These are phyloP conservation scores for Strigamia transsilvanica DNA, from an alignment of 2,888 invertebrate species.

Conservation along the genomic window DNA sequence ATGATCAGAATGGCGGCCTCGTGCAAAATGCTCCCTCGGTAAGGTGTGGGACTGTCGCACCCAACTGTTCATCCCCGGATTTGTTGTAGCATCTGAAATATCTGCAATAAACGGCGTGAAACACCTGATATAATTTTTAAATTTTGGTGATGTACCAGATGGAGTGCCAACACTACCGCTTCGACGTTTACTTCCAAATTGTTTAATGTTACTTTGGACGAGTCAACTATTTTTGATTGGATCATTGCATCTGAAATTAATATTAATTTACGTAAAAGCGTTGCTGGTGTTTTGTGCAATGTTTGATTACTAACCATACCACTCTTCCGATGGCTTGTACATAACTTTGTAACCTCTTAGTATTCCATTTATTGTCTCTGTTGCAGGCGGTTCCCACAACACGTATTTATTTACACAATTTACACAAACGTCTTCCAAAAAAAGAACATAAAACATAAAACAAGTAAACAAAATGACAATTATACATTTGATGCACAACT, in stretches of 20 bases:
- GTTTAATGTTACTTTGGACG: neutral
- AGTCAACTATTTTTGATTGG: neutral
- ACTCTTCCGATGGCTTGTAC: neutral
- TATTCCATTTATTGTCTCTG: neutral
- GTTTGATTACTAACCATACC: conserved; percentile 4
- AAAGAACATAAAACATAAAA: too few species aligned
- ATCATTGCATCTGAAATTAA: conserved; percentile 8
- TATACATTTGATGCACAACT: too few species aligned
- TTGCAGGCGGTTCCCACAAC: neutral
- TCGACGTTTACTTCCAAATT: neutral
- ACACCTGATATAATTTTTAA: too few species aligned
- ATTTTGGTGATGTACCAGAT: too few species aligned
- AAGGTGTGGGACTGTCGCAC: neutral
- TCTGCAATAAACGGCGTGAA: too few species aligned
- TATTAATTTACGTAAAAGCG: too few species aligned
- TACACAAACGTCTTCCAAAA: too few species aligned
- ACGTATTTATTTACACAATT: too few species aligned
- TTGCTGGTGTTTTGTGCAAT: too few species aligned
- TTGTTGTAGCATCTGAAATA: neutral
- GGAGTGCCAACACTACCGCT: neutral
- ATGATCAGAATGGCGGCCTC: neutral
- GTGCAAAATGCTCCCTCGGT: neutral
- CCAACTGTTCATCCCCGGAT: conserved; percentile 8
- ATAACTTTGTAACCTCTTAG: conserved; percentile 3
- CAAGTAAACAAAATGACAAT: too few species aligned